A percentile compares a stretch with the other conserved stretches of the same genome.
These are phyloP conservation scores for Leuciscus waleckii DNA, from an alignment of 2,797 vertebrate species.

Conservation along the genomic window DNA sequence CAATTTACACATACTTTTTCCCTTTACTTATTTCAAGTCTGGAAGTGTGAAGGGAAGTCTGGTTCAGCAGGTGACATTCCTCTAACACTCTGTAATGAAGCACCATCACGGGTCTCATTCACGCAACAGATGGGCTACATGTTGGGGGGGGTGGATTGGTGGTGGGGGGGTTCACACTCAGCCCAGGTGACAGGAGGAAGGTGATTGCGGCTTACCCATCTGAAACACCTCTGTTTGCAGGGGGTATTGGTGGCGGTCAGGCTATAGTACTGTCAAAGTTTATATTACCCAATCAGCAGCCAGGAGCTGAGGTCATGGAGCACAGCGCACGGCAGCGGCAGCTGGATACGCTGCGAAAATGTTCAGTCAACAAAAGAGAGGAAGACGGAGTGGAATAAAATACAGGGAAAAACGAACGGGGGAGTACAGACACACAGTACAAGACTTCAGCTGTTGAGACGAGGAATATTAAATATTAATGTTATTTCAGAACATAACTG, in stretches of 20 bases:
- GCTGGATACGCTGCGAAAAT: slow-evolving; percentile 6
- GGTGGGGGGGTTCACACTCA: slow-evolving; percentile 49
- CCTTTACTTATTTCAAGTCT: slow-evolving; percentile 51
- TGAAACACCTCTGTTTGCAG: slow-evolving; percentile 20
- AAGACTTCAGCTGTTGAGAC: slow-evolving; percentile 46
- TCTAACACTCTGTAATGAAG: slow-evolving; percentile 67
- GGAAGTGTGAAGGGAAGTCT: slow-evolving; percentile 61
- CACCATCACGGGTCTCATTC: slow-evolving; percentile 57
- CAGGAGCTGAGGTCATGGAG: slow-evolving; percentile 12
- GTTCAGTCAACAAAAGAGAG: slow-evolving; percentile 26
- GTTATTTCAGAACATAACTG: slow-evolving; percentile 65
- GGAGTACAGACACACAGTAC: slow-evolving; percentile 37
- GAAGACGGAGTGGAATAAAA: slow-evolving; percentile 41
- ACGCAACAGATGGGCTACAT: slow-evolving; percentile 62
- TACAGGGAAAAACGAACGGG: slow-evolving; percentile 2
- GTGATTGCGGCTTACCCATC: slow-evolving; percentile 48
- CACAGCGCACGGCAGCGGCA: background rate
- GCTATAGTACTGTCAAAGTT: slow-evolving; percentile 25
- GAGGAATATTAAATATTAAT: slow-evolving; percentile 71
- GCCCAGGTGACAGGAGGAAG: slow-evolving; percentile 58
- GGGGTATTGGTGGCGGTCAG: slow-evolving; percentile 1
- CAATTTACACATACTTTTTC: slow-evolving; percentile 33
- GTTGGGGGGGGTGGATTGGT: slow-evolving; percentile 21
- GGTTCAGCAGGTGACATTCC: slow-evolving; percentile 63
- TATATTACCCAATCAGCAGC: slow-evolving; percentile 34